phyloP scores from a whole-genome alignment of 1,140 invertebrate genomes.

The Pteromalus puparum region DNA sequence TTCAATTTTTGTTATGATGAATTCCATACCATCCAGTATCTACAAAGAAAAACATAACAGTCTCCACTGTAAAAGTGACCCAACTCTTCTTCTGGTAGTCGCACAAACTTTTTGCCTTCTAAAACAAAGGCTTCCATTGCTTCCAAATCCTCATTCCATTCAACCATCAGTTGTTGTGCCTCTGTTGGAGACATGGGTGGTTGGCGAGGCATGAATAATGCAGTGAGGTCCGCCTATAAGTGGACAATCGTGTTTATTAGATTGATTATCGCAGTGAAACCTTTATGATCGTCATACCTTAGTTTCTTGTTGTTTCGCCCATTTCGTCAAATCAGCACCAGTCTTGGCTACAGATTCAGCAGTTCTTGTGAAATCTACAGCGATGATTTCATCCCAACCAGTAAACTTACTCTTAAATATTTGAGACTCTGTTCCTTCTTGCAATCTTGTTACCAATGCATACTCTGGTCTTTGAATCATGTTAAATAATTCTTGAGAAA shows the following conservation, averaged over 20 bases:
- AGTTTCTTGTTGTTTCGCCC: constrained; percentile 93
- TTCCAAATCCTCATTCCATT: constrained; percentile 97
- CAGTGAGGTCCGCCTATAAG: constrained; percentile 88
- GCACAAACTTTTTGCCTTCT: constrained; percentile 97
- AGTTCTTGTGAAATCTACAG: constrained; percentile 98
- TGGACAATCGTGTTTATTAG: constrained; percentile 26
- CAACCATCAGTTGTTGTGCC: constrained; percentile 92
- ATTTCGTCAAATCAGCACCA: constrained; percentile 95
- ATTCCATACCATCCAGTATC: constrained; percentile 88
- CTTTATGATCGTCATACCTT: constrained; percentile 75
- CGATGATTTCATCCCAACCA: constrained; percentile 99
- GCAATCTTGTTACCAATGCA: constrained; percentile 91
- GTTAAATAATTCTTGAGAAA: constrained; percentile 95
- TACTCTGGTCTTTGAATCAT: constrained; percentile 93
- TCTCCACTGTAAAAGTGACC: constrained; percentile 96
- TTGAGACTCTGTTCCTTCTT: constrained; percentile 90
- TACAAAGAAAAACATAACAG: constrained; percentile 98
- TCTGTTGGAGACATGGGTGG: constrained; percentile 90
- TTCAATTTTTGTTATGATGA: constrained; percentile 56
- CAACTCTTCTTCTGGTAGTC: constrained; percentile 95
- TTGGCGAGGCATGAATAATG: constrained; percentile 96
- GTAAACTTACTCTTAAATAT: constrained; percentile 98
- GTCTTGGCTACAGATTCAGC: constrained; percentile 97
- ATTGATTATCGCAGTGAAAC: constrained; percentile 33
- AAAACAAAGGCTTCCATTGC: constrained; percentile 99